A percentile compares a stretch with the other conserved stretches of the same genome.
Evolutionary conservation across 2,888 invertebrate species (phyloP).

Genomic region (Epinotia ramella): DNA sequence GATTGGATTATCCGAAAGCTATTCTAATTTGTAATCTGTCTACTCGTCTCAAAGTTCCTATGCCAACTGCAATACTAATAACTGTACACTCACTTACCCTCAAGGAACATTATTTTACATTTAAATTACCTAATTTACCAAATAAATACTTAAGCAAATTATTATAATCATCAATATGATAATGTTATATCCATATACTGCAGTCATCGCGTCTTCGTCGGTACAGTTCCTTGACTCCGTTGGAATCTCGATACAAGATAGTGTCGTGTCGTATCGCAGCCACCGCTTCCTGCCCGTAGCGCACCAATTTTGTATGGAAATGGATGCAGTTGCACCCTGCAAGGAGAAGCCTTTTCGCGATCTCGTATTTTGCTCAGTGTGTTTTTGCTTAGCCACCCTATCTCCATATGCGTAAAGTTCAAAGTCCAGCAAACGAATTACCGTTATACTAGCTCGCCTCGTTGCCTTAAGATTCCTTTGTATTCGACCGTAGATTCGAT

Average conservation of each 20-base stretch:
- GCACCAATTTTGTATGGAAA: slow-evolving; percentile 72
- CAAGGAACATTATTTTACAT: background rate
- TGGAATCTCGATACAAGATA: slow-evolving; percentile 58
- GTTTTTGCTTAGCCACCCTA: background rate
- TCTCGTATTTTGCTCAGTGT: slow-evolving; percentile 5
- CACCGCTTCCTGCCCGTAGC: slow-evolving; percentile 62
- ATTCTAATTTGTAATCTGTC: too few species aligned
- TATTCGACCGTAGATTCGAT: slow-evolving; percentile 47
- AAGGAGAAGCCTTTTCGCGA: slow-evolving; percentile 23
- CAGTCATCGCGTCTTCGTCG: slow-evolving; percentile 13
- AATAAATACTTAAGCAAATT: background rate
- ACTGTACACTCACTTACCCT: background rate
- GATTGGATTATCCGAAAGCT: too few species aligned
- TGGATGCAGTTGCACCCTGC: slow-evolving; percentile 58
- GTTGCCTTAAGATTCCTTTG: slow-evolving; percentile 49
- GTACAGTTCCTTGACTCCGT: slow-evolving; percentile 46
- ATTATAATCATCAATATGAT: slow-evolving; percentile 10
- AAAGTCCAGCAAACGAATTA: background rate
- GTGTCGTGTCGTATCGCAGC: slow-evolving; percentile 60
- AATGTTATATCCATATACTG: slow-evolving; percentile 21
- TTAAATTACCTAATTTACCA: background rate
- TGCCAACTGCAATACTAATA: background rate
- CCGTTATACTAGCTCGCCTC: background rate
- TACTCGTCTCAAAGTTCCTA: too few species aligned
- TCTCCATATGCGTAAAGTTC: background rate